Percentiles rank a stretch among this genome's conserved stretches.
Conservation (phyloP, 2,797 vertebrate genomes). For the Etheostoma nigrum region DNA sequence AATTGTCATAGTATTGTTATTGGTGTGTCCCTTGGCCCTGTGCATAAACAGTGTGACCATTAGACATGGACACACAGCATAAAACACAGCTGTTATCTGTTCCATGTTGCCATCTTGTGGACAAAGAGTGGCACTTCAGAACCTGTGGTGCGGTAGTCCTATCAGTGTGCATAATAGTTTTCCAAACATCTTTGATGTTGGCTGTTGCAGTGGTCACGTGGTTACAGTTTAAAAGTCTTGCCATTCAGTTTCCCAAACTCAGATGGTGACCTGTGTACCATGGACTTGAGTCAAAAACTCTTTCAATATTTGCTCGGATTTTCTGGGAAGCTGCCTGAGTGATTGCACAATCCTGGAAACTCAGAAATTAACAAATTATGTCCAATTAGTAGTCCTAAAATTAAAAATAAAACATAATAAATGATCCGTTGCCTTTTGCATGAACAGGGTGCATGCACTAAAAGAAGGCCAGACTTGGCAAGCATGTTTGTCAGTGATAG, state of each 20-base stretch:
- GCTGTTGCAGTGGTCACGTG: neutral
- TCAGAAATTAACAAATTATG: neutral
- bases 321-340: slow-evolving; percentile 15
- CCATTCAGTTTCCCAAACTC: slow-evolving; percentile 7
- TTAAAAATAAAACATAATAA: slow-evolving; percentile 1
- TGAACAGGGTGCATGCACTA: neutral
- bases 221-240: neutral
- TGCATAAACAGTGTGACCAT: neutral
- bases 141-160: neutral
- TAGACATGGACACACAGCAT: neutral
- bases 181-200: neutral
- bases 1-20: neutral
- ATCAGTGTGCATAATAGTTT: neutral
- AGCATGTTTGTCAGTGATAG: neutral
- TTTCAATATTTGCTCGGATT: slow-evolving; percentile 74
- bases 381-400: neutral
- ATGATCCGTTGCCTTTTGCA: neutral
- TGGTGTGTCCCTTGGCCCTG: neutral
- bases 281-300: slow-evolving; percentile 16
- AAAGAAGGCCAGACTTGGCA: neutral
- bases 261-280: slow-evolving; percentile 1
- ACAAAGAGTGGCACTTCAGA: slow-evolving; percentile 23
- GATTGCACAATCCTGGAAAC: slow-evolving; percentile 50
- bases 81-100: slow-evolving; percentile 10
- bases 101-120: slow-evolving; percentile 72